These are phyloP conservation scores for Drosophila parvula DNA, from an alignment of 1,140 invertebrate species.

Conservation along the genomic window DNA sequence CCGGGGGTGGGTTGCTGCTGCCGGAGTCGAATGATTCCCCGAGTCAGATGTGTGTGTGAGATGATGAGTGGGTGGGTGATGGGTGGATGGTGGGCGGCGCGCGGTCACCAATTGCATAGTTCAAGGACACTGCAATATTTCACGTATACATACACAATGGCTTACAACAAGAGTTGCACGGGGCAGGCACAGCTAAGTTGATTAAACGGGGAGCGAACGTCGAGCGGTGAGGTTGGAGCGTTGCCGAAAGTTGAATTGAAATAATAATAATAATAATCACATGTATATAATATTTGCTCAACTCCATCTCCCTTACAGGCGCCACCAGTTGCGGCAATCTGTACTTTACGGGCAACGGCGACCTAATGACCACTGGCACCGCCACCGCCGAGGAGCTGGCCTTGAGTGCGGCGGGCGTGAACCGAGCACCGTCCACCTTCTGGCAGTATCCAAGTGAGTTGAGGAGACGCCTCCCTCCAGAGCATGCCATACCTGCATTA, in stretches of 20 bases:
- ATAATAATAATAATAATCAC: no score
- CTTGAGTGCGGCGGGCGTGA: conserved; percentile 67
- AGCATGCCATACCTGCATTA: conserved; percentile 1
- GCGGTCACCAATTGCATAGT: conserved; percentile 73
- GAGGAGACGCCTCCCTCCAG: background rate
- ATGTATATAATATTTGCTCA: no score
- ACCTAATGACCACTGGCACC: conserved; percentile 77
- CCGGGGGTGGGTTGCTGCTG: conserved; percentile 45
- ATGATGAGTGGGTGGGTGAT: conserved; percentile 3
- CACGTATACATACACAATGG: conserved; percentile 69
- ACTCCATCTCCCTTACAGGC: conserved; percentile 31
- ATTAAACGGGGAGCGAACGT: conserved; percentile 60
- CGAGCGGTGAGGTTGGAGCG: conserved; percentile 42
- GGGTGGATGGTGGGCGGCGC: conserved; percentile 18
- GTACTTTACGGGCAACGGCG: conserved; percentile 80
- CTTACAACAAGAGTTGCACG: conserved; percentile 36
- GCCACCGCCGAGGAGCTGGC: conserved; percentile 78
- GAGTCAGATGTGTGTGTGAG: conserved; percentile 14
- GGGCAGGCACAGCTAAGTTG: conserved; percentile 53
- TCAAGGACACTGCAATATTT: conserved; percentile 80
- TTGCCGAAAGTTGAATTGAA: background rate
- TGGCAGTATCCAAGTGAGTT: conserved; percentile 90
- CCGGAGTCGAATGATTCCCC: conserved; percentile 10
- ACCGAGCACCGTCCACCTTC: conserved; percentile 86
- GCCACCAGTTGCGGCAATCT: conserved; percentile 80